Evolutionary conservation across 2,113 vertebrate species (phyloP).

Genomic region (Columbina picui): DNA sequence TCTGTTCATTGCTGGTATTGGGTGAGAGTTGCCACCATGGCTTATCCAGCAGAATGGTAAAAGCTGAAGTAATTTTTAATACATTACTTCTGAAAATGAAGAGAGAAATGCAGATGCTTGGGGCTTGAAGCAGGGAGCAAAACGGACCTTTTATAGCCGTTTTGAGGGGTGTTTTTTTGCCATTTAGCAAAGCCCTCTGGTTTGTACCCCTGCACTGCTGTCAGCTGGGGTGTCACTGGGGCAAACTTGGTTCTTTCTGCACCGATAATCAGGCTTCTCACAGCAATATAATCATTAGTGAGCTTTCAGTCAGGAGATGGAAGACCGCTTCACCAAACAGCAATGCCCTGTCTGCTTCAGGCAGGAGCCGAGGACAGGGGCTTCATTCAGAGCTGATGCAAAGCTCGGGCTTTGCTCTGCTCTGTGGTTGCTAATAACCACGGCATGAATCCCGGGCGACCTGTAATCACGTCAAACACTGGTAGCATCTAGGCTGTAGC

Average conservation of each 20-base stretch:
- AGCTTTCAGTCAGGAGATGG: not conserved
- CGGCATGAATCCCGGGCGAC: not conserved
- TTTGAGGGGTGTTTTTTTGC: not conserved
- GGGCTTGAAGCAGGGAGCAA: not conserved
- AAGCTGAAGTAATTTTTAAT: not conserved
- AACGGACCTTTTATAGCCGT: not conserved
- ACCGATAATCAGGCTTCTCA: not conserved
- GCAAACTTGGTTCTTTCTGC: not conserved
- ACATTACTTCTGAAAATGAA: not conserved
- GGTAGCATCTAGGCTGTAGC: not conserved
- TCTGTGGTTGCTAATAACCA: not conserved
- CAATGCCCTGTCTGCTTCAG: not conserved
- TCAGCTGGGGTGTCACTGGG: not conserved
- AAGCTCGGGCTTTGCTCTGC: not conserved
- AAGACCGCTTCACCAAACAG: not conserved
- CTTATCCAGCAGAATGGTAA: not conserved
- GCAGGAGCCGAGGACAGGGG: not conserved
- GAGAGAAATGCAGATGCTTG: not conserved
- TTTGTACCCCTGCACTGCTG: too few species aligned
- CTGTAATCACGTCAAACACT: not conserved
- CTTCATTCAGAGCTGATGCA: not conserved
- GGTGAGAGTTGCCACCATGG: accelerated
- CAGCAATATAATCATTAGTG: not conserved
- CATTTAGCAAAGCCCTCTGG: not conserved
- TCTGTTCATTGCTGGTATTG: not conserved